Evolutionary conservation across 1,140 invertebrate genomes (phyloP).

Genomic region (Heliconius eleuchia): DNA sequence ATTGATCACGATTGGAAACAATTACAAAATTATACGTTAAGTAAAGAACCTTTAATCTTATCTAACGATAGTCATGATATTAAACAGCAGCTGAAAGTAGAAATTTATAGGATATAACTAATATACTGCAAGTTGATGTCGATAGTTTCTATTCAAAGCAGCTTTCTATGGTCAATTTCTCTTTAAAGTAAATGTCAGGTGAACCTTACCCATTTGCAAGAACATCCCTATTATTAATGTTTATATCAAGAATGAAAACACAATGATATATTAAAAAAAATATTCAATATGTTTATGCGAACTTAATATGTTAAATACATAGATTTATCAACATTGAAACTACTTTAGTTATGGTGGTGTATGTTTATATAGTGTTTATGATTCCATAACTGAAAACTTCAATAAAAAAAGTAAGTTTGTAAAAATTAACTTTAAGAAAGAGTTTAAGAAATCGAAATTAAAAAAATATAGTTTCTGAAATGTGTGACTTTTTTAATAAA

Average conservation of each 20-base stretch:
- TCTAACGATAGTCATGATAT: conserved; percentile 13
- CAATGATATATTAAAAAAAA: neutral
- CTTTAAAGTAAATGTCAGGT: conserved; percentile 49
- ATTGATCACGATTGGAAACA: neutral
- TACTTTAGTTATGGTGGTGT: too few relatives aligned
- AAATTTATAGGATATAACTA: conserved; percentile 53
- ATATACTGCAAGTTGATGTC: conserved; percentile 62
- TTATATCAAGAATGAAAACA: neutral
- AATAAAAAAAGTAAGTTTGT: too few relatives aligned
- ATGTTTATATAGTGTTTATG: too few relatives aligned
- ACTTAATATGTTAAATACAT: too few relatives aligned
- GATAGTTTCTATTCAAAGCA: conserved; percentile 71
- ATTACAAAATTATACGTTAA: neutral
- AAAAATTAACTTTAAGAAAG: too few relatives aligned
- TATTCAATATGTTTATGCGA: too few relatives aligned
- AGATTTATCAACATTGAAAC: too few relatives aligned
- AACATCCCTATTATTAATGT: conserved; percentile 28
- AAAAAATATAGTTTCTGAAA: neutral
- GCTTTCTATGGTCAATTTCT: conserved; percentile 74
- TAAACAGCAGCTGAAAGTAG: conserved; percentile 22
- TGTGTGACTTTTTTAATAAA: neutral
- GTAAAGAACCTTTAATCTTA: conserved; percentile 1
- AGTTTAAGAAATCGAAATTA: too few relatives aligned
- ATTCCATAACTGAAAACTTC: too few relatives aligned
- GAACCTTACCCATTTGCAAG: conserved; percentile 27